Percentiles rank a stretch among this genome's conserved stretches.
Evolutionary conservation across 2,113 vertebrate species (phyloP).

Genomic region (Tragelaphus buxtoni): DNA sequence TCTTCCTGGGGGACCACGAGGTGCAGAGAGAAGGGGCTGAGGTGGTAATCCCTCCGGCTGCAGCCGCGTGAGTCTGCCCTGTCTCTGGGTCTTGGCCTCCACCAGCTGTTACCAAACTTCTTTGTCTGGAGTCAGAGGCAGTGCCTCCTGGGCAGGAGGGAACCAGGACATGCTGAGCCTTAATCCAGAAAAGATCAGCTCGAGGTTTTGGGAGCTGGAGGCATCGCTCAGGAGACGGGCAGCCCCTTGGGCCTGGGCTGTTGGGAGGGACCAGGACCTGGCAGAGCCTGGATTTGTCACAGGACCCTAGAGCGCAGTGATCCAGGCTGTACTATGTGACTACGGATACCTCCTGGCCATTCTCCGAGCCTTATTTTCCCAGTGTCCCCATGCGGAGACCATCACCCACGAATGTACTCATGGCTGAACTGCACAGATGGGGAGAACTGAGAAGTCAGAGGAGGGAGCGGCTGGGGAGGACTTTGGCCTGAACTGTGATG

Average conservation of each 20-base stretch:
- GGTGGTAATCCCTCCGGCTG: neutral
- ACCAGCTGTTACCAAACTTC: slow-evolving; percentile 80
- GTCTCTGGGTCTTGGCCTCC: neutral
- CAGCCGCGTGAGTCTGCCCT: neutral
- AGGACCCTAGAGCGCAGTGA: neutral
- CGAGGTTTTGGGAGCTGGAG: slow-evolving; percentile 68
- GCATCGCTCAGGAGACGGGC: slow-evolving; percentile 73
- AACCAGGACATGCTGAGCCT: slow-evolving; percentile 65
- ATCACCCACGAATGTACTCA: neutral
- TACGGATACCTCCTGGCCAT: neutral
- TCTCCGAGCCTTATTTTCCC: neutral
- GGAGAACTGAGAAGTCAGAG: neutral
- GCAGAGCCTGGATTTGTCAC: neutral
- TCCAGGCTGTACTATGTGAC: neutral
- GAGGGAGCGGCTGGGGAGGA: neutral
- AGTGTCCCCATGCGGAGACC: neutral
- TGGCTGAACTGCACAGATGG: neutral
- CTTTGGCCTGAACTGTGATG: neutral
- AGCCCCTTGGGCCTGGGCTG: neutral
- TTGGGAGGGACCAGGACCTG: neutral
- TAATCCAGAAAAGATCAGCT: slow-evolving; percentile 72
- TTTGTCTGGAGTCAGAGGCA: slow-evolving; percentile 69
- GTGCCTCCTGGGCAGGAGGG: slow-evolving; percentile 39
- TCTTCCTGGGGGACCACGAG: neutral
- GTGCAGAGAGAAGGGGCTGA: rapidly evolving